Evolutionary conservation across 1,140 invertebrate species (phyloP), one percentile per base, ranked within the genome.

Genomic region (Bacillus rossius): DNA sequence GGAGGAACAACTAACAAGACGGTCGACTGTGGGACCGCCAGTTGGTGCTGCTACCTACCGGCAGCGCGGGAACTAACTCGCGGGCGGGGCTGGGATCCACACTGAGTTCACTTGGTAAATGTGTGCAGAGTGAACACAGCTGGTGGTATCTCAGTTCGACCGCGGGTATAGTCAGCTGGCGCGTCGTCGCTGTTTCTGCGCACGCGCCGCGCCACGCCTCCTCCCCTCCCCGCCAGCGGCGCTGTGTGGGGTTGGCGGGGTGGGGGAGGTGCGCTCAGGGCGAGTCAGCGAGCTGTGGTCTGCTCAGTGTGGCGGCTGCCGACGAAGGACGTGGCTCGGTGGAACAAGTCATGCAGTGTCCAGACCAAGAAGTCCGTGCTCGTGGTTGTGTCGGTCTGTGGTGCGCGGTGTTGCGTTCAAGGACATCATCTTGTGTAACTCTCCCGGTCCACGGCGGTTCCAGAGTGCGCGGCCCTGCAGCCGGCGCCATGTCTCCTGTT

Each of bases 71-170:
- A 23, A 54, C 43, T 19, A 55, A 57, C 25, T 34, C 55, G 64
- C 61, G 48, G 29, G 72, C 75, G 78, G 77, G 74, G 75, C 84
- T 84, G 91, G 90, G 91, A 89, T 84, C 90, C 91, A 92, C 89
- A 86, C 91, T 92, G 90, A 85, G 91, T 91, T 93, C 87, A 83
- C 90, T 91, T 85, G 29, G 75, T 78, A 63, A 76, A 79, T 80
- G 41, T 48, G 34, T 45, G 59, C 79, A 77, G 81, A 87, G 90
- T 94, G 92, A 94, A 94, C 92, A 94, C 92, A 94, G 91, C 91
- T 94, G 91, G 92, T 94, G 92, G 92, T 94, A 93, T 93, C 92
- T 93, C 90, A 92, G 89, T 91, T 78, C 75, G 75, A 57, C 38
- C 19, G 26, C 54, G 48, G 54, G 16, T 19, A 50, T 45, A 14